These are phyloP conservation scores for Gasteruption jaculator DNA, from an alignment of 2,888 invertebrate genomes.

Conservation along the genomic window DNA sequence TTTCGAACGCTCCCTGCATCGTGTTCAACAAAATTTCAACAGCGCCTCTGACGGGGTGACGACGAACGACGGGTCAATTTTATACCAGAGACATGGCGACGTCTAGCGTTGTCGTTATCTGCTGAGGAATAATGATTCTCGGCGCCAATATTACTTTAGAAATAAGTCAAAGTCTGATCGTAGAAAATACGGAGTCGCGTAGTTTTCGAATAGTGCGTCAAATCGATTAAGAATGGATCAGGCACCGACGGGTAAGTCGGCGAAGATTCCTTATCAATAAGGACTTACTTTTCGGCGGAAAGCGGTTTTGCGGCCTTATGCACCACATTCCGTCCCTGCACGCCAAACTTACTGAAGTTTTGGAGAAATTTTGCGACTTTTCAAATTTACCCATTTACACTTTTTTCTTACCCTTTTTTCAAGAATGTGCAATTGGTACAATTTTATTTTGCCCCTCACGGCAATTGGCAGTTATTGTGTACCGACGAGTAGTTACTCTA, in stretches of 20 bases:
- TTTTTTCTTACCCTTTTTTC: too few relatives aligned
- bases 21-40: too few relatives aligned
- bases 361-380: too few relatives aligned
- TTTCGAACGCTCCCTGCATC: too few relatives aligned
- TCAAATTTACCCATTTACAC: too few relatives aligned
- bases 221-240: constrained; percentile 42
- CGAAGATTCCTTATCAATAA: constrained; percentile 12
- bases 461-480: too few relatives aligned
- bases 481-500: too few relatives aligned
- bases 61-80: too few relatives aligned
- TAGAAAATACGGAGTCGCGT: constrained; percentile 16
- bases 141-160: constrained; percentile 14
- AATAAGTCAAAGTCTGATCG: constrained; percentile 19
- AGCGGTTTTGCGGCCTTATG: constrained; percentile 23
- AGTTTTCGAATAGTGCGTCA: constrained; percentile 18
- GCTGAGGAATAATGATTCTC: constrained; percentile 31
- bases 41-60: constrained; percentile 22
- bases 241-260: constrained; percentile 43
- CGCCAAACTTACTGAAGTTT: too few relatives aligned
- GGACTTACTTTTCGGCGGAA: constrained; percentile 18
- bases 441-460: too few relatives aligned
- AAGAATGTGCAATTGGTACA: too few relatives aligned
- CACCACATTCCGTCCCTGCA: constrained; percentile 19
- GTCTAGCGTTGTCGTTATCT: constrained; percentile 35
- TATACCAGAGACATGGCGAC: too few relatives aligned